These are phyloP conservation scores for Corythaeola cristata DNA, from an alignment of 2,113 vertebrate species.

Conservation along the genomic window DNA sequence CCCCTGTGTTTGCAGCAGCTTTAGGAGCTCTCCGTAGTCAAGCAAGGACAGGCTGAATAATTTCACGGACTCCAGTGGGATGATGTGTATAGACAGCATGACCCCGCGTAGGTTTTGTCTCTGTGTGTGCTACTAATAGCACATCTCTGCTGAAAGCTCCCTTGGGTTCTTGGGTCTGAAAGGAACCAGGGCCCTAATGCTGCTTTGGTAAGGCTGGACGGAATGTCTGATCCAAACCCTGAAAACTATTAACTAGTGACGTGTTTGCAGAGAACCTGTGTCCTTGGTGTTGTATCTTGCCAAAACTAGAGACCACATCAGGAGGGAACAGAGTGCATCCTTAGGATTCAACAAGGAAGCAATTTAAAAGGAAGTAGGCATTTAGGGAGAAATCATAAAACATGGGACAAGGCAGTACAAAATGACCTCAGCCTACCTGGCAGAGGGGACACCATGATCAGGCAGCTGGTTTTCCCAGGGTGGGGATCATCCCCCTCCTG, in stretches of 20 bases:
- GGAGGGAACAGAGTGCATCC: background rate
- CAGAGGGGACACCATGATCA: too few species aligned
- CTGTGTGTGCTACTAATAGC: background rate
- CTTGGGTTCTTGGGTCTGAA: background rate
- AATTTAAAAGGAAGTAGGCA: background rate
- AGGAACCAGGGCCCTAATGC: background rate
- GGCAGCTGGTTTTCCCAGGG: background rate
- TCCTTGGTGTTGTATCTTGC: background rate
- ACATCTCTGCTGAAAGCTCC: background rate
- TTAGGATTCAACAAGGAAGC: background rate
- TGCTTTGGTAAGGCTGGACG: background rate
- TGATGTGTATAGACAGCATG: background rate
- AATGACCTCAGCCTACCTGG: background rate
- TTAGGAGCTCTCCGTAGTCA: background rate
- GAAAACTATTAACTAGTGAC: background rate
- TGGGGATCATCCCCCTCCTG: background rate
- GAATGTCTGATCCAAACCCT: background rate
- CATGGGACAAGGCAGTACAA: background rate
- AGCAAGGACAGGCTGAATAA: background rate
- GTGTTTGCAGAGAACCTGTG: accelerated
- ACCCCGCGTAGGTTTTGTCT: background rate
- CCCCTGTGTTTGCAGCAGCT: background rate
- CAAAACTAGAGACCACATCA: background rate
- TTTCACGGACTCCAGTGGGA: background rate
- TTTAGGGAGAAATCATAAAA: background rate